These are phyloP conservation scores for Progne subis DNA, from an alignment of 2,113 vertebrate species.

Conservation along the genomic window DNA sequence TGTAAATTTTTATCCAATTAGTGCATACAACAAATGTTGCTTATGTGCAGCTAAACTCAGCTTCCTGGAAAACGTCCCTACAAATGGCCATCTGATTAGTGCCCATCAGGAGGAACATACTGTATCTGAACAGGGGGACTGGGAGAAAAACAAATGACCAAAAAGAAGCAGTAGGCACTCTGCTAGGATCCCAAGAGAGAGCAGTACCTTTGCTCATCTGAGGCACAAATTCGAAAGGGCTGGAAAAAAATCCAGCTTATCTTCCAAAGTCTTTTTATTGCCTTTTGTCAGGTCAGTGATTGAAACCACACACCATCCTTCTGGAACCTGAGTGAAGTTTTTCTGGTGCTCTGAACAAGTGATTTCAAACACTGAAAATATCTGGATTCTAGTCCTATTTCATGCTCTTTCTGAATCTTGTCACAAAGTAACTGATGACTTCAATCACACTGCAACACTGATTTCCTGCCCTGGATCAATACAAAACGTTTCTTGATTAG, in stretches of 20 bases:
- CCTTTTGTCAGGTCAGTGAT: conserved; percentile 7
- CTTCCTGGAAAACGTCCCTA: neutral
- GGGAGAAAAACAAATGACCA: conserved; percentile 1
- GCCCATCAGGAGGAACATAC: neutral
- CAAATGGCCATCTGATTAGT: conserved; percentile 12
- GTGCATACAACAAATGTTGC: conserved; percentile 28
- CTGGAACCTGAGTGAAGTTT: neutral
- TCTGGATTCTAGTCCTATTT: neutral
- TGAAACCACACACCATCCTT: neutral
- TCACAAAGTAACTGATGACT: conserved; percentile 43
- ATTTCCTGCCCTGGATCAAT: conserved; percentile 32
- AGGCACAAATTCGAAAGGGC: neutral
- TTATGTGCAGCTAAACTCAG: neutral
- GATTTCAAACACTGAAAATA: conserved; percentile 2
- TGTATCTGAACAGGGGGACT: neutral
- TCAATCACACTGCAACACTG: conserved; percentile 28
- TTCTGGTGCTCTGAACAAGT: neutral
- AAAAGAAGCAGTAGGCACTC: neutral
- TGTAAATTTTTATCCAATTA: conserved; percentile 21
- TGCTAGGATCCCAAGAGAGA: neutral
- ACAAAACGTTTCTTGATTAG: conserved; percentile 7
- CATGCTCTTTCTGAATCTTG: neutral
- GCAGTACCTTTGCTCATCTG: neutral
- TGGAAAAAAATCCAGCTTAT: neutral
- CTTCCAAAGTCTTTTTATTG: neutral